These are phyloP conservation scores for Pardalotus punctatus DNA, from an alignment of 2,113 vertebrate genomes.

Conservation along the genomic window DNA sequence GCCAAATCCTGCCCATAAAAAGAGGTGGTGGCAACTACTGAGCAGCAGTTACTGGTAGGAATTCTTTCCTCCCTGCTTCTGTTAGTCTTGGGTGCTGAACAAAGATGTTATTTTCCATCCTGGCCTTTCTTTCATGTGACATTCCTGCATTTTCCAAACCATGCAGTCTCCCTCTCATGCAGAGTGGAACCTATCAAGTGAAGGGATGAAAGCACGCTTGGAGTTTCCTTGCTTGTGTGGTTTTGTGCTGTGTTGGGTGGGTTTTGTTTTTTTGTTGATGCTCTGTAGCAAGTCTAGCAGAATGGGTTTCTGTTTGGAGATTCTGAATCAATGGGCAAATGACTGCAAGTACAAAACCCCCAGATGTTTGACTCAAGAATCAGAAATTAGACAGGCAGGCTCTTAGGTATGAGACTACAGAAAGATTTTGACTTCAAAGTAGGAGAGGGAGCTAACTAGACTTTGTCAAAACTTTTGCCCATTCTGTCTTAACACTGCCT, in stretches of 20 bases:
- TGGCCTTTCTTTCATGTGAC: background rate
- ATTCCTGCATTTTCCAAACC: background rate
- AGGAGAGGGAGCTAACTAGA: background rate
- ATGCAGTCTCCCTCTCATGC: background rate
- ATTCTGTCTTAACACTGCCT: background rate
- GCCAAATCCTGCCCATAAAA: background rate
- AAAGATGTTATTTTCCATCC: background rate
- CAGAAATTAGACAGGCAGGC: background rate
- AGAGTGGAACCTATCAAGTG: rapidly evolving
- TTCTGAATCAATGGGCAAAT: background rate
- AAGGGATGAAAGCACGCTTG: background rate
- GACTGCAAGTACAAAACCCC: background rate
- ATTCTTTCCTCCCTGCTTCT: background rate
- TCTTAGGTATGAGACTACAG: rapidly evolving
- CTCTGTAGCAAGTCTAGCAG: background rate
- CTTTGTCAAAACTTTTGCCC: background rate
- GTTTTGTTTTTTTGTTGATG: background rate
- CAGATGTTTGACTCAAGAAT: background rate
- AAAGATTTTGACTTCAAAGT: background rate
- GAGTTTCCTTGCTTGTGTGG: background rate
- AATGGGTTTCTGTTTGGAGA: background rate
- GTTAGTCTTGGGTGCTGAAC: background rate
- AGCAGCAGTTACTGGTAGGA: background rate
- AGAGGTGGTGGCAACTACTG: background rate
- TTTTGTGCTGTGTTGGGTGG: background rate